phyloP scores from a whole-genome alignment of 2,888 invertebrate genomes.

The Tiliacea citrago region DNA sequence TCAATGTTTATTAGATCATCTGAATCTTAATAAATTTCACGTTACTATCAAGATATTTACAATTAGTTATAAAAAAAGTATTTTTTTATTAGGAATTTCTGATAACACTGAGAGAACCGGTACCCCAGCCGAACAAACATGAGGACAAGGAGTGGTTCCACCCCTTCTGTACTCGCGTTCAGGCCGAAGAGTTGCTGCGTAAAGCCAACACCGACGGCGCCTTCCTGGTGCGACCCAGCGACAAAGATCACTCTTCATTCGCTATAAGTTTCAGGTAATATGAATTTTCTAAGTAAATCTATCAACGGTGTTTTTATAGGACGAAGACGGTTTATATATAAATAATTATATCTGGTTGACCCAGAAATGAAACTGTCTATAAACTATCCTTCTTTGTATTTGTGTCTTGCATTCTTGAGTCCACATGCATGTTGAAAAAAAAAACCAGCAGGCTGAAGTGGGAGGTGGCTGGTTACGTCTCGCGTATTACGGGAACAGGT shows the following conservation, averaged over 20 bases:
- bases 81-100: constrained; percentile 93
- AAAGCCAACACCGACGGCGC: constrained; percentile 97
- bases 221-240: constrained; percentile 97
- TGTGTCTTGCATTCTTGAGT: not conserved
- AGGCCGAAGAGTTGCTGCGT: constrained; percentile 97
- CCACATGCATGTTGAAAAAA: not conserved
- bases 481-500: not conserved
- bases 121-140: constrained; percentile 98
- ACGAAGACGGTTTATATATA: not conserved
- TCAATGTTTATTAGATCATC: not conserved
- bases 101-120: constrained; percentile 96
- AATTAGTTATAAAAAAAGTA: not conserved
- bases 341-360: not conserved
- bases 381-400: not conserved
- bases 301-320: not conserved
- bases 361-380: not conserved
- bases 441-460: not conserved
- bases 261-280: constrained; percentile 97
- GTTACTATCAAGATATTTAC: not conserved
- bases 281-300: not conserved
- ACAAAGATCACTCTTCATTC: constrained; percentile 95
- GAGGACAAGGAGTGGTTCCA: constrained; percentile 98
- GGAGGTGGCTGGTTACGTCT: not conserved
- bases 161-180: constrained; percentile 93
- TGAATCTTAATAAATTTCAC: not conserved